These are phyloP conservation scores for Hydrophis major DNA, from an alignment of 2,797 vertebrate genomes.

Conservation along the genomic window DNA sequence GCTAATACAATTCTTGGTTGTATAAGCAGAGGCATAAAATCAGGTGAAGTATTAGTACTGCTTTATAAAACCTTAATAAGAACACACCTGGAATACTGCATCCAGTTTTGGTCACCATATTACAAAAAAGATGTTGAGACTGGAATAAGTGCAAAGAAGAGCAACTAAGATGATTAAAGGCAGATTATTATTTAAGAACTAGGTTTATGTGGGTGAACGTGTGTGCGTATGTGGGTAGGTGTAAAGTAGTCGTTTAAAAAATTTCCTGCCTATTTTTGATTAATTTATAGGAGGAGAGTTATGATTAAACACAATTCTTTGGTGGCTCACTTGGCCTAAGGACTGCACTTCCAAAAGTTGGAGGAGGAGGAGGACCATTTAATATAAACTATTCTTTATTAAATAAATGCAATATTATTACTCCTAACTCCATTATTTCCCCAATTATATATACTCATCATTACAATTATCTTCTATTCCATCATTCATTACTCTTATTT, in stretches of 20 bases:
- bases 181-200: background rate
- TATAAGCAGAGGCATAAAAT: no score
- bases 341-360: background rate
- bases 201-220: background rate
- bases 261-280: background rate
- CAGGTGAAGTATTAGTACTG: no score
- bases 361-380: background rate
- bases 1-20: no score
- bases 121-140: no score
- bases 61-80: no score
- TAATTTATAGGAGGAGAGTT: background rate
- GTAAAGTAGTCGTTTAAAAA: background rate
- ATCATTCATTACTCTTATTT: background rate
- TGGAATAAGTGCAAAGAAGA: no score
- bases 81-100: no score
- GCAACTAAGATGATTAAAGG: no score
- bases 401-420: background rate
- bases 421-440: background rate
- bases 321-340: background rate
- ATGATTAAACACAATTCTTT: background rate
- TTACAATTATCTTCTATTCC: background rate
- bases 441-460: background rate
- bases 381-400: background rate
- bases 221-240: background rate
- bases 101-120: no score